Conservation (phyloP, 2,888 invertebrate species). For the Philereme vetulata region DNA sequence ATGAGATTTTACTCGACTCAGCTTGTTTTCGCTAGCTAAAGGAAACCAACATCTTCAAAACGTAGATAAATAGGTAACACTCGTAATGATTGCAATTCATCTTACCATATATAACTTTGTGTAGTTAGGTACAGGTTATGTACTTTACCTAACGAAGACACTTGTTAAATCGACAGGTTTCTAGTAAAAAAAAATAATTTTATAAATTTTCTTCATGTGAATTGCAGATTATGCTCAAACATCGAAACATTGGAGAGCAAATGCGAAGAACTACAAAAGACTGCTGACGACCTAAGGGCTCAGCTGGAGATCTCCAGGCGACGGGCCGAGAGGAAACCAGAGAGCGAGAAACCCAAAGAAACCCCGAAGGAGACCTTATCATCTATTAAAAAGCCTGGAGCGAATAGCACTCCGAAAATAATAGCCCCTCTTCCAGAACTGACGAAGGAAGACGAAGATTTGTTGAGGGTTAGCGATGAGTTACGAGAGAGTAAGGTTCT, state of each 20-base stretch:
- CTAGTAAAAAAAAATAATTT: too few species aligned
- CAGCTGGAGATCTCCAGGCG: constrained; percentile 85
- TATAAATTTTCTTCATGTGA: too few species aligned
- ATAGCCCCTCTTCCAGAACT: constrained; percentile 74
- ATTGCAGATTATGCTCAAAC: constrained; percentile 86
- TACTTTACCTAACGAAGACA: too few species aligned
- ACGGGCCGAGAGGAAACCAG: constrained; percentile 81
- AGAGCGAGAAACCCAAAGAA: constrained; percentile 75
- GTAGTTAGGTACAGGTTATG: too few species aligned
- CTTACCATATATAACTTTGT: too few species aligned
- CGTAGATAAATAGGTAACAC: neutral
- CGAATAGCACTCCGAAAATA: constrained; percentile 67
- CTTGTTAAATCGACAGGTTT: too few species aligned
- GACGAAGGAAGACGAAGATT: constrained; percentile 79
- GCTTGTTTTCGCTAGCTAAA: neutral
- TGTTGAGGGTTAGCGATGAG: constrained; percentile 86
- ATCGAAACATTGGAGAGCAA: constrained; percentile 92
- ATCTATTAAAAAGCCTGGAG: constrained; percentile 53
- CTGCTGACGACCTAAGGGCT: constrained; percentile 89
- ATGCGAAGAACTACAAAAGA: constrained; percentile 92
- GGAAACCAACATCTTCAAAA: neutral
- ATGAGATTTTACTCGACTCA: neutral
- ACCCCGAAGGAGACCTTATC: constrained; percentile 57
- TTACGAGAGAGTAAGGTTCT: constrained; percentile 88
- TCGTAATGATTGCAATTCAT: too few species aligned